Conservation (phyloP, 2,113 vertebrate species). For the Pseudorectes ferrugineus region DNA sequence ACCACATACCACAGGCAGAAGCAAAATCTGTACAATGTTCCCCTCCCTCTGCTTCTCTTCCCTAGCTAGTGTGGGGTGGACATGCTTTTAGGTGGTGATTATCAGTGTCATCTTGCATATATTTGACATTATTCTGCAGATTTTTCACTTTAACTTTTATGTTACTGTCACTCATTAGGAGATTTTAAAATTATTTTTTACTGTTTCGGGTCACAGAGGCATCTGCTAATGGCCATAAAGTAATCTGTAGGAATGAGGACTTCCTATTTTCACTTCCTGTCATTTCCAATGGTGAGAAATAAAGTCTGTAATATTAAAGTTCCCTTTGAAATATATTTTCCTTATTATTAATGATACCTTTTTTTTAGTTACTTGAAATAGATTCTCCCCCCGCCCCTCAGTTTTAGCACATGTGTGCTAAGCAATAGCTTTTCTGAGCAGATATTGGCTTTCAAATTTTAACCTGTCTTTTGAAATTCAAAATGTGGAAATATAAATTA, state of each 20-base stretch:
- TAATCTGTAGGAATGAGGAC: not conserved
- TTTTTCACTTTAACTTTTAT: conserved; percentile 42
- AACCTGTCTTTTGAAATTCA: not conserved
- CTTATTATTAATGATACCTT: not conserved
- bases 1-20: not conserved
- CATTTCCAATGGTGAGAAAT: not conserved
- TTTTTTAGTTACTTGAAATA: not conserved
- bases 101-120: not conserved
- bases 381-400: fast-evolving
- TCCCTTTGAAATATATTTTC: not conserved
- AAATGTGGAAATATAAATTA: not conserved
- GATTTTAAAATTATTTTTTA: conserved; percentile 17
- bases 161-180: conserved; percentile 28
- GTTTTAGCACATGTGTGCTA: not conserved
- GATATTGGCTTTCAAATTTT: not conserved
- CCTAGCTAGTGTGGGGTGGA: not conserved
- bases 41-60: not conserved
- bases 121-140: conserved; percentile 16
- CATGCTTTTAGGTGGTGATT: not conserved
- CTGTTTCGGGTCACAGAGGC: not conserved
- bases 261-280: conserved; percentile 42
- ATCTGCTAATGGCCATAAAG: conserved; percentile 22
- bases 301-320: not conserved
- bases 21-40: not conserved
- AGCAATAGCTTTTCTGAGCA: not conserved